Conservation (phyloP, 2,888 invertebrate genomes). For the Venusia cambrica region DNA sequence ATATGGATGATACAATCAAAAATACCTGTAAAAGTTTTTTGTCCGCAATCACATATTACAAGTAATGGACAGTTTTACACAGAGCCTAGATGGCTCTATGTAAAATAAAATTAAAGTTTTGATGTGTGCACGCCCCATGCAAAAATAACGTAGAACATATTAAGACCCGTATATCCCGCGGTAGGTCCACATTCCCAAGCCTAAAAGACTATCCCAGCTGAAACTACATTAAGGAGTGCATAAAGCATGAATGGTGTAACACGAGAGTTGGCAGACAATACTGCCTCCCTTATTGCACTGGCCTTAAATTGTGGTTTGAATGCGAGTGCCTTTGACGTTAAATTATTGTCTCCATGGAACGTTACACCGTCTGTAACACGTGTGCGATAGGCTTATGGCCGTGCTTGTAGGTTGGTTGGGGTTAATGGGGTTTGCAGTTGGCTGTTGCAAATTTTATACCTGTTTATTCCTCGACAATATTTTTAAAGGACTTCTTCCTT, state of each 20-base stretch:
- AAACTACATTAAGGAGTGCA: slow-evolving; percentile 35
- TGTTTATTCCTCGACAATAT: no score
- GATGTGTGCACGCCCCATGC: no score
- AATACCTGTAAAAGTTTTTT: no score
- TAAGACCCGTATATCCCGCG: slow-evolving; percentile 42
- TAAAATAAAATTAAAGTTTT: no score
- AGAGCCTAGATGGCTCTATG: no score
- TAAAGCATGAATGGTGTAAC: slow-evolving; percentile 70
- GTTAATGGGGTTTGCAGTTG: slow-evolving; percentile 13
- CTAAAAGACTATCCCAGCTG: slow-evolving; percentile 12
- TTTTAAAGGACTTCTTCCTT: no score
- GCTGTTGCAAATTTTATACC: no score
- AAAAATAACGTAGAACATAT: slow-evolving; percentile 34
- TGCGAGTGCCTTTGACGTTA: slow-evolving; percentile 76
- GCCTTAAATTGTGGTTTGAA: slow-evolving; percentile 80
- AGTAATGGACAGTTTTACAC: no score
- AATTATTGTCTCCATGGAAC: slow-evolving; percentile 75
- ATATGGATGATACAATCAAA: no score
- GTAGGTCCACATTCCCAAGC: slow-evolving; percentile 13
- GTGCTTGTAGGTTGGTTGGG: slow-evolving; percentile 14
- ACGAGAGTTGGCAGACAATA: slow-evolving; percentile 69
- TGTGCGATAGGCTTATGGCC: slow-evolving; percentile 62
- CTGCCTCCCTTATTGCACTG: slow-evolving; percentile 75
- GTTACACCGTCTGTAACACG: slow-evolving; percentile 68
- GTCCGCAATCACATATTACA: no score